A percentile compares a stretch with the other conserved stretches of the same genome.
These are phyloP conservation scores for Cryptophagus acutangulus DNA, from an alignment of 2,888 invertebrate genomes.

Conservation along the genomic window DNA sequence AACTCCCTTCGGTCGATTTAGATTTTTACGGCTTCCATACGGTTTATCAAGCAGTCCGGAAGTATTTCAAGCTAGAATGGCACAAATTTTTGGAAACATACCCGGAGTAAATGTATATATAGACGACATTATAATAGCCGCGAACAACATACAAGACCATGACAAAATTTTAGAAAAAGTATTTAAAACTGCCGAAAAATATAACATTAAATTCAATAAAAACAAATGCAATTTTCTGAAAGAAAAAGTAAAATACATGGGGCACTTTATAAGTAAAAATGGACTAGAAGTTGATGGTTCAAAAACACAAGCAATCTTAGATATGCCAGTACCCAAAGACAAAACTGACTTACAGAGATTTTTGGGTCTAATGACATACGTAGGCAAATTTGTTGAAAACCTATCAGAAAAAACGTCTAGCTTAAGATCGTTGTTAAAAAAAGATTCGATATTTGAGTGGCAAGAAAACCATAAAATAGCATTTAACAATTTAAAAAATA, in stretches of 20 bases:
- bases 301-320: slow-evolving; percentile 4
- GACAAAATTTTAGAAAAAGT: slow-evolving; percentile 17
- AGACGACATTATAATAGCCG: slow-evolving; percentile 27
- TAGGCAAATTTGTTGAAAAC: neutral
- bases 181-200: slow-evolving; percentile 15
- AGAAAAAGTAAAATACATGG: slow-evolving; percentile 21
- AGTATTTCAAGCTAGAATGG: slow-evolving; percentile 28
- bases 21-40: slow-evolving; percentile 31
- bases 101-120: slow-evolving; percentile 20
- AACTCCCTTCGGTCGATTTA: slow-evolving; percentile 29
- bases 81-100: slow-evolving; percentile 26
- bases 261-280: slow-evolving; percentile 19
- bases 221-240: slow-evolving; percentile 18
- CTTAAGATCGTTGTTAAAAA: too few species aligned
- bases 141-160: slow-evolving; percentile 21
- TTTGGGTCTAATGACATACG: slow-evolving; percentile 11
- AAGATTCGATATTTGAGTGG: too few species aligned
- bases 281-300: slow-evolving; percentile 19
- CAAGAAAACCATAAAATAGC: too few species aligned
- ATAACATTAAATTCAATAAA: slow-evolving; percentile 24
- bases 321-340: slow-evolving; percentile 14
- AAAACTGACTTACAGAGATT: slow-evolving; percentile 18
- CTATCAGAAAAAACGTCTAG: neutral
- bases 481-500: too few species aligned
- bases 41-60: slow-evolving; percentile 31